Conservation (phyloP, 2,797 vertebrate genomes). For the Lutjanus campechanus region DNA sequence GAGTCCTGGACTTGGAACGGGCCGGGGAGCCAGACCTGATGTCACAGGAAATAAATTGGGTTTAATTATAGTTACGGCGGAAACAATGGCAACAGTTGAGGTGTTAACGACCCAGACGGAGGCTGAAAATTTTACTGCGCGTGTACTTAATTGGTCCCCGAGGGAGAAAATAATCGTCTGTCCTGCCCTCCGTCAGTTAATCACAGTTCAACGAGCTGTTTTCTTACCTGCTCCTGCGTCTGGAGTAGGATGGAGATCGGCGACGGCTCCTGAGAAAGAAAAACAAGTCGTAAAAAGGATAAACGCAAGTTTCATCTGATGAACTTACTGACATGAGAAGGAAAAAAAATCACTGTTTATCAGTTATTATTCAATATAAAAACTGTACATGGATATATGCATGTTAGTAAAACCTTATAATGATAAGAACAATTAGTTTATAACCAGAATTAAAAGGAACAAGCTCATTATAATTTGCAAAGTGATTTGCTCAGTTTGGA, state of each 20-base stretch:
- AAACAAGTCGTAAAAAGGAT: not conserved
- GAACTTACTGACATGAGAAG: too few species aligned
- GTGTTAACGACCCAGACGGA: not conserved
- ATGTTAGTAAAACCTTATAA: not conserved
- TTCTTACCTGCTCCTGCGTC: conserved; percentile 86
- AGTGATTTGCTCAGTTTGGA: not conserved
- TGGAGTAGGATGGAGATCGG: conserved; percentile 87
- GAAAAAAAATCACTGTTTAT: not conserved
- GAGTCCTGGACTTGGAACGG: conserved; percentile 87
- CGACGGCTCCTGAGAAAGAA: conserved; percentile 73
- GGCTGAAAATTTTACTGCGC: not conserved
- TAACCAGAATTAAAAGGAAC: too few species aligned
- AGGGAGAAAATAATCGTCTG: not conserved
- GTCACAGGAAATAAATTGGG: not conserved
- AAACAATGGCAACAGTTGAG: not conserved
- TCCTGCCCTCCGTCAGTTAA: not conserved
- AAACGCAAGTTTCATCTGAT: not conserved
- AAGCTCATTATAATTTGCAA: not conserved
- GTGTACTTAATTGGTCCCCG: not conserved
- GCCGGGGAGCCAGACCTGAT: conserved; percentile 84
- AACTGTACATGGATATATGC: not conserved
- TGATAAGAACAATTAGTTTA: not conserved
- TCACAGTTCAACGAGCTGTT: not conserved
- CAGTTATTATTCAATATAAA: not conserved
- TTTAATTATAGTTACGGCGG: conserved; percentile 10